Evolutionary conservation across 2,113 vertebrate species (phyloP).

Genomic region (Lophochroa leadbeateri): DNA sequence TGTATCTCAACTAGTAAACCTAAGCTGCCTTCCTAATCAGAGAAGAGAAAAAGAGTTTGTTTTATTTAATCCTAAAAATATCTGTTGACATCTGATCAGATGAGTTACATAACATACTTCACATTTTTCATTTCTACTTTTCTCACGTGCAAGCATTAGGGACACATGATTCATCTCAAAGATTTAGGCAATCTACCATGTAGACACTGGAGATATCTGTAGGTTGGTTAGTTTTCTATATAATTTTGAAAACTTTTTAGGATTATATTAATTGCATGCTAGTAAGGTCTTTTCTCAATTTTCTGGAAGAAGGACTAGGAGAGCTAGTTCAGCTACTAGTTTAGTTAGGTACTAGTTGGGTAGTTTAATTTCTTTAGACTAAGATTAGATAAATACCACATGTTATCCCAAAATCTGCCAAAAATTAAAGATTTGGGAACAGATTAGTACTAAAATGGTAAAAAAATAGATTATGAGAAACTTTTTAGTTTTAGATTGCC

Average conservation of each 20-base stretch:
- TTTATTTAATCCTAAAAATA: neutral
- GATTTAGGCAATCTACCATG: neutral
- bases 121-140: neutral
- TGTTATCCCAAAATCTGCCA: neutral
- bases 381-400: neutral
- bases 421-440: neutral
- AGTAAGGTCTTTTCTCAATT: neutral
- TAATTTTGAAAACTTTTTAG: neutral
- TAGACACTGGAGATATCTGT: neutral
- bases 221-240: neutral
- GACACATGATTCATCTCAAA: neutral
- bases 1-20: neutral
- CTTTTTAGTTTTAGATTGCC: neutral
- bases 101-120: neutral
- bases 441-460: neutral
- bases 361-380: neutral
- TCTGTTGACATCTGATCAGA: neutral
- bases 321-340: neutral
- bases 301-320: neutral
- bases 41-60: accelerated
- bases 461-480: neutral
- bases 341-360: neutral
- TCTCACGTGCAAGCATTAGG: neutral
- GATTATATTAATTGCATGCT: neutral
- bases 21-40: neutral